A percentile compares a stretch with the other conserved stretches of the same genome.
Evolutionary conservation across 2,888 invertebrate genomes (phyloP).

Genomic region (Oxyteleia sp.): DNA sequence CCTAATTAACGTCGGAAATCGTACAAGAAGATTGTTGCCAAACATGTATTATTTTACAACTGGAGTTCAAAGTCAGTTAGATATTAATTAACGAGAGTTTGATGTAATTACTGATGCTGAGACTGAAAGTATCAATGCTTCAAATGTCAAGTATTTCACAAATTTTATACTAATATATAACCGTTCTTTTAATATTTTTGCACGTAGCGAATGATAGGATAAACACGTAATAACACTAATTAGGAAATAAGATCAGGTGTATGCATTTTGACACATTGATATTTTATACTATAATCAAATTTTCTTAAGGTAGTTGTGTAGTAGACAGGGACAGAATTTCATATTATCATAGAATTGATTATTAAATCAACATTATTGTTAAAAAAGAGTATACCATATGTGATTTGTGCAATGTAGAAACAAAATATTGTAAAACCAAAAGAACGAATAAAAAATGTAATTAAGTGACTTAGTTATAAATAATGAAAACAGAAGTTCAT

Average conservation of each 20-base stretch:
- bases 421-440: too few species aligned
- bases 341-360: too few species aligned
- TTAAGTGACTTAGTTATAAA: too few species aligned
- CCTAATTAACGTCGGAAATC: conserved; percentile 6
- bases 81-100: conserved; percentile 76
- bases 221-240: conserved; percentile 18
- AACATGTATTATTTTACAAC: background rate
- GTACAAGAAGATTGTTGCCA: background rate
- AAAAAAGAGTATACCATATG: too few species aligned
- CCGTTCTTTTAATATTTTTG: conserved; percentile 1
- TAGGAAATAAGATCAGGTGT: conserved; percentile 8
- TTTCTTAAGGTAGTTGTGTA: too few species aligned
- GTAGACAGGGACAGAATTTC: too few species aligned
- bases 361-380: too few species aligned
- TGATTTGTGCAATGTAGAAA: too few species aligned
- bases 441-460: too few species aligned
- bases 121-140: conserved; percentile 52
- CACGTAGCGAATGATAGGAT: conserved; percentile 8
- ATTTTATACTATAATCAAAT: too few species aligned
- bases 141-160: conserved; percentile 11
- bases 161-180: conserved; percentile 7
- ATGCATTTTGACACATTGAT: background rate
- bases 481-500: too few species aligned
- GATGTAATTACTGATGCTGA: conserved; percentile 75
- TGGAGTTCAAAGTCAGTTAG: conserved; percentile 54